These are phyloP conservation scores for Okapia johnstoni DNA, from an alignment of 2,113 vertebrate species.

Conservation along the genomic window DNA sequence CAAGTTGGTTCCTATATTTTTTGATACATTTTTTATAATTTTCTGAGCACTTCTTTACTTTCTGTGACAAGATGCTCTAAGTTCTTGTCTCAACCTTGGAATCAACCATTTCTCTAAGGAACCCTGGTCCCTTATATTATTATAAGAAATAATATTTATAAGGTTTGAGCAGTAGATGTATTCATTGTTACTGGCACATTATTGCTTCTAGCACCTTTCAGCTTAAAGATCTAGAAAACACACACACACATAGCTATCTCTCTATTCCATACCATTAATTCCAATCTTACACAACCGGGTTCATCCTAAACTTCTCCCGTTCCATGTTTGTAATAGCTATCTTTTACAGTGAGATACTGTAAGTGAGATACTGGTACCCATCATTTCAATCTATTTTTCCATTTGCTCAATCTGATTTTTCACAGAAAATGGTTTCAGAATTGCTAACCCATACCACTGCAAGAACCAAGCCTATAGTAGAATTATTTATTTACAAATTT, in stretches of 20 bases:
- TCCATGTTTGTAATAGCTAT: background rate
- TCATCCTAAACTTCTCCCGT: background rate
- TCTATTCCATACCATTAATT: background rate
- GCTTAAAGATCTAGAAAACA: background rate
- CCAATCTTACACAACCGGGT: background rate
- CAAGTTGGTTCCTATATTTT: background rate
- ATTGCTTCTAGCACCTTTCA: background rate
- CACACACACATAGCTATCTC: background rate
- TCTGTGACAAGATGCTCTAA: background rate
- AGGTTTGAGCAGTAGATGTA: background rate
- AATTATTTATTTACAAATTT: background rate
- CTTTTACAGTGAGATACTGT: background rate
- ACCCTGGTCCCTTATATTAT: background rate
- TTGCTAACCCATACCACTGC: background rate
- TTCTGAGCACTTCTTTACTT: background rate
- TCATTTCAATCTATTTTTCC: background rate
- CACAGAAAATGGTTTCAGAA: conserved; percentile 14
- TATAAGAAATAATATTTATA: background rate
- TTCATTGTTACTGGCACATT: background rate
- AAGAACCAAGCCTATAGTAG: background rate
- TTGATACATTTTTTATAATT: background rate
- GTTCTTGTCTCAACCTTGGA: background rate
- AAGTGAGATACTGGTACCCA: background rate
- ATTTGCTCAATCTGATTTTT: background rate
- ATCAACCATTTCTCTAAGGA: background rate